phyloP scores from a whole-genome alignment of 2,797 vertebrate genomes.

The Enteromius afrohamiltoni region DNA sequence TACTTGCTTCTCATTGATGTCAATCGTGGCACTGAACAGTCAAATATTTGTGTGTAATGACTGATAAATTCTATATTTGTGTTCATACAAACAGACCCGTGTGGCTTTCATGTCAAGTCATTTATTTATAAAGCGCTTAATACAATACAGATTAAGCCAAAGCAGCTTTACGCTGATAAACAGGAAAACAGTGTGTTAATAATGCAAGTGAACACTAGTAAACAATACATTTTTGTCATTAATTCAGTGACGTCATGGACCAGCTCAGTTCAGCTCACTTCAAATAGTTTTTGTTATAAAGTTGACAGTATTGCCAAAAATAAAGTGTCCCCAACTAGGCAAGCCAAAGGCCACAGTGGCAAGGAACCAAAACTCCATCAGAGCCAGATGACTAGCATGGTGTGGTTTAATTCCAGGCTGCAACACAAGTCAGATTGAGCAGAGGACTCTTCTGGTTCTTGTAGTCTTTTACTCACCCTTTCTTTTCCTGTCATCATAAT shows the following conservation, averaged over 20 bases:
- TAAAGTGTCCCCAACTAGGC: background rate
- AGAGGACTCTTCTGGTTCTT: background rate
- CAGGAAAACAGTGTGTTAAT: background rate
- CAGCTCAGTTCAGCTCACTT: background rate
- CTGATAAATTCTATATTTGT: background rate
- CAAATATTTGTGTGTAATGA: background rate
- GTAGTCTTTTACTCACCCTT: background rate
- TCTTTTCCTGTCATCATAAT: background rate
- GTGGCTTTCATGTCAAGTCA: background rate
- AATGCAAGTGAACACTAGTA: background rate
- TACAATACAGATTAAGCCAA: background rate
- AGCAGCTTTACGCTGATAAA: background rate
- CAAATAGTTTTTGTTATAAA: background rate
- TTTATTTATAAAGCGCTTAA: background rate
- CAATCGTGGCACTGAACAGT: background rate
- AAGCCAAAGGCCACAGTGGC: background rate
- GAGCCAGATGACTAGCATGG: background rate
- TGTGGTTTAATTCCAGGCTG: background rate
- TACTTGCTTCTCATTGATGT: background rate
- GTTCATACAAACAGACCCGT: background rate
- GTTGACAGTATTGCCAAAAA: background rate
- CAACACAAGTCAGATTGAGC: background rate
- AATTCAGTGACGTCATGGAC: background rate
- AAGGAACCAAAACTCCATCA: background rate
- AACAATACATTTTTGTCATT: background rate